Evolutionary conservation across 2,888 invertebrate species (phyloP).

Genomic region (Athalia circularis): DNA sequence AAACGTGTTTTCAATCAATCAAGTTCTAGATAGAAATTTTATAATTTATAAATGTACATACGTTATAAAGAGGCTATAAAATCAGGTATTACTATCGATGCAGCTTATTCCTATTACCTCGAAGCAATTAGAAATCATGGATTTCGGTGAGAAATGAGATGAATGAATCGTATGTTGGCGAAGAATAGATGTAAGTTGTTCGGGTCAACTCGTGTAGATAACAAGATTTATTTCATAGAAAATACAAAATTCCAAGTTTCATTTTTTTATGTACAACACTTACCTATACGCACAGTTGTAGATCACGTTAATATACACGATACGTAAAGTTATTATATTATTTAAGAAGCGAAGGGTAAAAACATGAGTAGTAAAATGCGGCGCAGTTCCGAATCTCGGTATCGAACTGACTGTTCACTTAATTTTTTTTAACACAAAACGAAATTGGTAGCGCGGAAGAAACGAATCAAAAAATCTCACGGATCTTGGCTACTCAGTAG

Average conservation of each 20-base stretch:
- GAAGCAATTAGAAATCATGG: too few relatives aligned
- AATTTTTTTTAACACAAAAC: too few relatives aligned
- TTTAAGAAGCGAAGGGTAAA: constrained; percentile 44
- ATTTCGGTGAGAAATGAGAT: neutral
- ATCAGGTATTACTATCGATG: too few relatives aligned
- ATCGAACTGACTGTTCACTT: neutral
- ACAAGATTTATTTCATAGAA: constrained; percentile 40
- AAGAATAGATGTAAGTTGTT: constrained; percentile 1
- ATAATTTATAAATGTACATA: too few relatives aligned
- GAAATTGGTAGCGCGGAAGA: too few relatives aligned
- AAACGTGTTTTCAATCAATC: too few relatives aligned
- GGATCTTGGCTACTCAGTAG: constrained; percentile 50
- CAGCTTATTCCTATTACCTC: too few relatives aligned
- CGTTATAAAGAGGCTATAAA: too few relatives aligned
- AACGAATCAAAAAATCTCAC: constrained; percentile 38
- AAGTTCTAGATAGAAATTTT: too few relatives aligned
- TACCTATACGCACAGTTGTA: constrained; percentile 35
- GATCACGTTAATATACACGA: constrained; percentile 39
- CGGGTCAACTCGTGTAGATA: too few relatives aligned
- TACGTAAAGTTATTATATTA: constrained; percentile 50
- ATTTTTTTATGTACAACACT: constrained; percentile 48
- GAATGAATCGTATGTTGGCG: neutral
- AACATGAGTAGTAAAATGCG: constrained; percentile 44
- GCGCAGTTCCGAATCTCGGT: constrained; percentile 42
- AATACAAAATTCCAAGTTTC: constrained; percentile 41